These are phyloP conservation scores for Stomatorhinus ivindoensis DNA, from an alignment of 2,113 vertebrate species.

Conservation along the genomic window DNA sequence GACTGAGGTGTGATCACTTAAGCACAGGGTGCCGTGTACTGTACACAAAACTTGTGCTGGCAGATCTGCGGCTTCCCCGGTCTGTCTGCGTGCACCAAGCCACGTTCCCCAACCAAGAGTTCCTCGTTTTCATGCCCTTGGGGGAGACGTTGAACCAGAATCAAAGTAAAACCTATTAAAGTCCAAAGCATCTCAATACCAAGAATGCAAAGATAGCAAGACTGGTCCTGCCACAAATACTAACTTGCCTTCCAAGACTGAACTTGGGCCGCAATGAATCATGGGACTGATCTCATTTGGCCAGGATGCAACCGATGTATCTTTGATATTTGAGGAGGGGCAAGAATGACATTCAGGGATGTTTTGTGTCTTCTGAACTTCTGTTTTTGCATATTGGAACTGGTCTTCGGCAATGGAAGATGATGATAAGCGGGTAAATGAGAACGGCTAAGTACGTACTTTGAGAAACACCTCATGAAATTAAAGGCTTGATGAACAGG, in stretches of 20 bases:
- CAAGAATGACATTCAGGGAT: neutral
- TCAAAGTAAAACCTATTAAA: neutral
- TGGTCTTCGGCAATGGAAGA: neutral
- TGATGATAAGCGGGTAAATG: neutral
- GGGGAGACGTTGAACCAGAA: neutral
- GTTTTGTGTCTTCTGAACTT: neutral
- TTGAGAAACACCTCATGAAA: neutral
- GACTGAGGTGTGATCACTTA: neutral
- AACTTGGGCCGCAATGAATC: neutral
- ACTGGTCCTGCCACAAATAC: too few species aligned
- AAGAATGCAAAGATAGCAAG: neutral
- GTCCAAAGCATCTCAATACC: neutral
- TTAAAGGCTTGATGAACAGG: neutral
- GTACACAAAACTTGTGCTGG: neutral
- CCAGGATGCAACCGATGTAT: neutral
- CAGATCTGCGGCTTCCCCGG: neutral
- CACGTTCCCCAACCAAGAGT: neutral
- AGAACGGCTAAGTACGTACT: neutral
- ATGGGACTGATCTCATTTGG: neutral
- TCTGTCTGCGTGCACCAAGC: neutral
- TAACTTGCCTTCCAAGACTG: neutral
- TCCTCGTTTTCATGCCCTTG: neutral
- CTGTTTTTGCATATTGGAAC: neutral
- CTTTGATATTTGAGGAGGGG: neutral
- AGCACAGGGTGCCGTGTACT: neutral